Evolutionary conservation across 2,888 invertebrate species (phyloP), one percentile per base, ranked within the genome.

Genomic region (Drosophila fungiperda): DNA sequence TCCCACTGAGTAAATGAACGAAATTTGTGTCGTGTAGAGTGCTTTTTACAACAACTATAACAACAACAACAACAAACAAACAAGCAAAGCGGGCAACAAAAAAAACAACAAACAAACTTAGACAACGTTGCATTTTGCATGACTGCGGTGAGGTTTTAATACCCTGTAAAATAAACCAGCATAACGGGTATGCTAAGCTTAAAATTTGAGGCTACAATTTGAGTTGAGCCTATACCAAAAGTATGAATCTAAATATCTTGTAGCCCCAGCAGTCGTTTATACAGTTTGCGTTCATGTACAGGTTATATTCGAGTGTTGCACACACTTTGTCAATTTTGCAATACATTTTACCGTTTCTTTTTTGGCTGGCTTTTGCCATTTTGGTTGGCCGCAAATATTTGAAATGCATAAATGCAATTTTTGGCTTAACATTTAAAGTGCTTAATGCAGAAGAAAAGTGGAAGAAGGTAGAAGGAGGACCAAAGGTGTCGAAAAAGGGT

Each of bases 1-100:
- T 73, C 82, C 82, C 78, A 78, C 78, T 78, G 78, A 82, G 76
- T 40, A 80, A 82, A 80, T 75, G 71, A 69, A 82, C 62, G 66
- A 82, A 81, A 82, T 78, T 82, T 82, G 81, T 82, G 81, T 84
- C 85, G 82, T 75, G 85, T 75, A 82, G 82, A 85, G 85, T 78
- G 75, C 82, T 78, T 75, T 78, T 59, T 40, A 17, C 72, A 72
- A 59, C 72, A 67, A 17, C 72, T 68, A 59, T 67, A 67, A 64
- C 69, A 66, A 53, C 52, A 62, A 23, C 33, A 73, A 52, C 63
- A 73, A 58, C 68, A 26, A 48, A 26, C 26, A 17, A 67, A 20
- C 45, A 45, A 48, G 29, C 62, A 60, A 54, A 48, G 49, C 45
- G 23, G 23, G 45, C 45, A 50, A 35, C 35, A 62, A 50, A 50